These are phyloP conservation scores for Chiridota heheva DNA, from an alignment of 35 echinoderm and acorn worm species.

Conservation along the genomic window DNA sequence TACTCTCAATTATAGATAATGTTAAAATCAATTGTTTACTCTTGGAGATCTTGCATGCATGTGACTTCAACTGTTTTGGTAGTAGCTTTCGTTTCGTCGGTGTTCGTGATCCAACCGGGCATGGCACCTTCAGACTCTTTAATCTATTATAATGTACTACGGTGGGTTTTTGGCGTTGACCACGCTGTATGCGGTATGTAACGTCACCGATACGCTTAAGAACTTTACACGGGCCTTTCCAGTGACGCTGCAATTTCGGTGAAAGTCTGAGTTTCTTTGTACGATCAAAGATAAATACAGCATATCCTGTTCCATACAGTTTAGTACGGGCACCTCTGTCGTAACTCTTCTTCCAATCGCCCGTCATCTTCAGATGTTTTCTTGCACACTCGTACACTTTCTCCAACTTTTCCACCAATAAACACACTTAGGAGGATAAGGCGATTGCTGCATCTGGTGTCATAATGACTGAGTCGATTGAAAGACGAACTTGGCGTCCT, in stretches of 20 bases:
- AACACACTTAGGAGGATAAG: not conserved
- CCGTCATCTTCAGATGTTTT: constrained; percentile 11
- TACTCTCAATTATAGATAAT: too few species aligned
- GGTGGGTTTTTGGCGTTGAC: not conserved
- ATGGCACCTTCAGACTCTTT: too few species aligned
- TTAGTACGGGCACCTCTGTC: constrained; percentile 1
- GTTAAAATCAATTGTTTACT: too few species aligned
- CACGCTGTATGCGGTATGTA: constrained; percentile 22
- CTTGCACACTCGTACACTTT: not conserved
- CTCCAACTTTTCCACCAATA: not conserved
- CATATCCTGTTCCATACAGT: not conserved
- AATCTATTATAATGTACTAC: constrained; percentile 58
- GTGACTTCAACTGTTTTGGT: too few species aligned
- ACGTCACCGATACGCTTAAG: constrained; percentile 51
- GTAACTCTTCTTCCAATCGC: constrained; percentile 24
- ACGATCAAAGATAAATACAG: constrained; percentile 40
- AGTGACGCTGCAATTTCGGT: constrained; percentile 50
- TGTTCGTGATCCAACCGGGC: too few species aligned
- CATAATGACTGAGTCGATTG: constrained; percentile 10
- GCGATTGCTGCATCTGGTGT: not conserved
- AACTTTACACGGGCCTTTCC: constrained; percentile 64
- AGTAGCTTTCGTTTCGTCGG: too few species aligned
- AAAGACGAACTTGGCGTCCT: constrained; percentile 19
- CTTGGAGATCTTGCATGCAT: too few species aligned
- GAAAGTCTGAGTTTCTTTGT: constrained; percentile 35